Evolutionary conservation across 2,888 invertebrate species (phyloP).

Genomic region (Melanchra persicariae): DNA sequence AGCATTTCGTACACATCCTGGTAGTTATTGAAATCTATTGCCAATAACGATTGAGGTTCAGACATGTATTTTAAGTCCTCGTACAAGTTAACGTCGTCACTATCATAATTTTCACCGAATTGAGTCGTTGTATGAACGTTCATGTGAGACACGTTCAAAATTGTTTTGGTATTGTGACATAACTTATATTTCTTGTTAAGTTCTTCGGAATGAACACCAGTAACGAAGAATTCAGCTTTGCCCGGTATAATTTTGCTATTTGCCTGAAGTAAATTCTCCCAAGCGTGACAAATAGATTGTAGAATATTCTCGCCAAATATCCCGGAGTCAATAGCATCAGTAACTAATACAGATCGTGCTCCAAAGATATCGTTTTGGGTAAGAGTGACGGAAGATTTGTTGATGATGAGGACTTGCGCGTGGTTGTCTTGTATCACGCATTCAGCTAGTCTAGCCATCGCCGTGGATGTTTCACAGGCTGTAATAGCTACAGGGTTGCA

Average conservation of each 20-base stretch:
- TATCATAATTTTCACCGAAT: too few relatives aligned
- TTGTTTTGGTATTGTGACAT: conserved; percentile 14
- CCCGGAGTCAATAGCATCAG: conserved; percentile 51
- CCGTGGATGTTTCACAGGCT: conserved; percentile 44
- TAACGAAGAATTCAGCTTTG: too few relatives aligned
- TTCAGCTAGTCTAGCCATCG: conserved; percentile 46
- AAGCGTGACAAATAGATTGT: conserved; percentile 75
- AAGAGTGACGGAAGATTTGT: conserved; percentile 34
- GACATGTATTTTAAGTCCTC: too few relatives aligned
- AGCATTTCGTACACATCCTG: too few relatives aligned
- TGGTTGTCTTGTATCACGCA: conserved; percentile 47
- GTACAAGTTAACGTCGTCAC: too few relatives aligned
- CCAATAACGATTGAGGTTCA: too few relatives aligned
- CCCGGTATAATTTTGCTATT: too few relatives aligned
- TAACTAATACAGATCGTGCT: conserved; percentile 41
- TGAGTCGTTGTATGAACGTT: too few relatives aligned
- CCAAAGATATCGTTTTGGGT: conserved; percentile 38
- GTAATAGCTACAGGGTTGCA: conserved; percentile 79
- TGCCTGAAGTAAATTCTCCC: too few relatives aligned
- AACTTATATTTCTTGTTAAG: conserved; percentile 40
- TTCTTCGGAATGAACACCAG: too few relatives aligned
- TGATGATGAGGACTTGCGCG: conserved; percentile 32
- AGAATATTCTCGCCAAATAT: conserved; percentile 79
- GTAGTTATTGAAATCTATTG: too few relatives aligned
- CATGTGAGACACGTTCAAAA: conserved; percentile 30